Evolutionary conservation across 1,140 invertebrate genomes (phyloP).

Genomic region (Drosophila serrata): DNA sequence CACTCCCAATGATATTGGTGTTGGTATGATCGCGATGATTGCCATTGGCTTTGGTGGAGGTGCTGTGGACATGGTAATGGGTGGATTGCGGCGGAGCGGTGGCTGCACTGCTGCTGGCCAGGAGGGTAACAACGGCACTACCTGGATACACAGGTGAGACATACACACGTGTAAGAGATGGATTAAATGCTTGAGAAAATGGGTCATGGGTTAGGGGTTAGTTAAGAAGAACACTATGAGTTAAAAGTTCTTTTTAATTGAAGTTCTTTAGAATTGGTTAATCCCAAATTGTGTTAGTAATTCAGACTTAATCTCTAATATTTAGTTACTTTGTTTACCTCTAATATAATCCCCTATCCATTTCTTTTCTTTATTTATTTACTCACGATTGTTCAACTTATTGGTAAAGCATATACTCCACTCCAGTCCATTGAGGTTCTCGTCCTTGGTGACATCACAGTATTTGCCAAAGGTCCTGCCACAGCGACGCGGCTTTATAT

Average conservation of each 20-base stretch:
- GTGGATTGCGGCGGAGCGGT: conserved; percentile 54
- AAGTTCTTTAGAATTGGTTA: no score
- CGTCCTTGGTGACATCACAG: conserved; percentile 93
- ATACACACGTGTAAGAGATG: conserved; percentile 27
- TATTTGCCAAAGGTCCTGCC: conserved; percentile 94
- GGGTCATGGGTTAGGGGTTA: background rate
- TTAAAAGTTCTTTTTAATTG: no score
- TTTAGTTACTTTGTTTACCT: background rate
- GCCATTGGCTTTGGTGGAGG: conserved; percentile 38
- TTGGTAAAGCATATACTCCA: conserved; percentile 93
- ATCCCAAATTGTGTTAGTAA: background rate
- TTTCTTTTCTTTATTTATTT: background rate
- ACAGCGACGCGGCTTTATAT: conserved; percentile 94
- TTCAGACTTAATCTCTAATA: no score
- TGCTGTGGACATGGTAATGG: conserved; percentile 48
- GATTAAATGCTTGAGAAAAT: conserved; percentile 24
- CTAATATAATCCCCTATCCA: background rate
- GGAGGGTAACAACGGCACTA: conserved; percentile 52
- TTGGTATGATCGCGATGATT: conserved; percentile 72
- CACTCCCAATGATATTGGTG: conserved; percentile 60
- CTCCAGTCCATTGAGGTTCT: conserved; percentile 91
- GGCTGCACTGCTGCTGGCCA: conserved; percentile 60
- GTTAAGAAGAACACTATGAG: no score
- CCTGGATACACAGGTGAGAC: conserved; percentile 53
- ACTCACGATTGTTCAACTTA: conserved; percentile 87